A percentile compares a stretch with the other conserved stretches of the same genome.
These are phyloP conservation scores for Cheirogaleus major DNA, from an alignment of 2,797 vertebrate species.

Conservation along the genomic window DNA sequence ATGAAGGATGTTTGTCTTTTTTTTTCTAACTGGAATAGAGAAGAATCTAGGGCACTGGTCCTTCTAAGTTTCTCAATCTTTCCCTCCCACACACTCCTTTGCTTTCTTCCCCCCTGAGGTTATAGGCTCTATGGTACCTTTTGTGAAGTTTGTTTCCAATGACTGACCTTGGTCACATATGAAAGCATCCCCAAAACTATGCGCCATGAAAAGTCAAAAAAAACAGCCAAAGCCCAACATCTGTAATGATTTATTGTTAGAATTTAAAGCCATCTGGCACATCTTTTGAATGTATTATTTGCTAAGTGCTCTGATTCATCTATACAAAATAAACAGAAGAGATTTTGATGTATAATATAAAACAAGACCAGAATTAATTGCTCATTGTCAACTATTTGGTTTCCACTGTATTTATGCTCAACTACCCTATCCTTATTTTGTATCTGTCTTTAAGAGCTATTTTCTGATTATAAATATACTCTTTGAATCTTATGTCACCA, in stretches of 20 bases:
- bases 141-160: neutral
- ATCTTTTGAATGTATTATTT: conserved; percentile 37
- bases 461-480: neutral
- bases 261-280: neutral
- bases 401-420: neutral
- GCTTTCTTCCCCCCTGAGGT: neutral
- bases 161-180: conserved; percentile 10
- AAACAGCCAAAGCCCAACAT: neutral
- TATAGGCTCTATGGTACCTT: neutral
- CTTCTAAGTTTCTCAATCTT: neutral
- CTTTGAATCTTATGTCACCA: neutral
- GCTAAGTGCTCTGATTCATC: neutral
- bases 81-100: neutral
- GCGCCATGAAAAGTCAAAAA: neutral
- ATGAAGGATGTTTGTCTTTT: neutral
- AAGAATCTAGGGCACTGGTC: neutral
- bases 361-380: neutral
- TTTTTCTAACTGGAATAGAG: neutral
- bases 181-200: neutral
- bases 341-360: neutral
- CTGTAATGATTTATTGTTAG: conserved; percentile 14
- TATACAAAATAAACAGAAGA: neutral
- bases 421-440: neutral
- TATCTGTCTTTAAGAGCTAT: neutral
- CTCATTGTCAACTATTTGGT: neutral